Base-by-base conservation (phyloP, 2,797 vertebrate genomes). In the Pantherophis vulpinus region DNA sequence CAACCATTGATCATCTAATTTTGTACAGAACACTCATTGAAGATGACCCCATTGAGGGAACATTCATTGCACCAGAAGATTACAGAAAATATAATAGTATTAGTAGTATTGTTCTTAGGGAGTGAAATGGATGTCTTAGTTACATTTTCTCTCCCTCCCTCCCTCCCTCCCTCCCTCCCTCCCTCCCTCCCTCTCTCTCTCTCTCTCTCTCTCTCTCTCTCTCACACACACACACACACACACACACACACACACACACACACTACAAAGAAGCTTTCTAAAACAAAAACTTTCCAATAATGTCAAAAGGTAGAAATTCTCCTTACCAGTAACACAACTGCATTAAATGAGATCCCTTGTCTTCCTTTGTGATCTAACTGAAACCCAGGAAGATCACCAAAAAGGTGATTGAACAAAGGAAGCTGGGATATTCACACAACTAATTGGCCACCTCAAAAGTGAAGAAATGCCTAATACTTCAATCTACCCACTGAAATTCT, bases 1-100 rank as follows among this genome's bases (percentile, higher is more conserved):
- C 91, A 93, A 94, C 93, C 92, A 37, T 42, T 83, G 55, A 92
- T 16, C n/a, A 61, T 11, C 51, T 32, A 93, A 8, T 1, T 42
- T 91, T 11, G 0, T 91, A 59, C 6, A 93, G 29, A 79, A 79
- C n/a, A 37, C 16, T 42, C 27, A 87, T 12, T 87, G 91, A 87
- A 54, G n/a, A 70, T 90, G 58, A 93, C 37, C 63, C 23, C 51
- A 23, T 59, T 60, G 23, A 54, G n/a, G 25, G 16, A 25, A 29
- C 56, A 32, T 94, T 18, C 55, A 18, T 42, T 60, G 88, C 74
- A 88, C 29, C 18, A 91, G 11, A 51, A 90, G 56, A 25, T 37
- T 51, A 86, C n/a, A 90, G n/a, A 16, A 63, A 32, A 87, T 87
- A 37, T n/a, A 79, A 42, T 42, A 79, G 18, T 59, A 59, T 25